Evolutionary conservation across 2,888 invertebrate genomes (phyloP), one percentile per base, ranked within the genome.

Genomic region (Hirudinaria manillensis): DNA sequence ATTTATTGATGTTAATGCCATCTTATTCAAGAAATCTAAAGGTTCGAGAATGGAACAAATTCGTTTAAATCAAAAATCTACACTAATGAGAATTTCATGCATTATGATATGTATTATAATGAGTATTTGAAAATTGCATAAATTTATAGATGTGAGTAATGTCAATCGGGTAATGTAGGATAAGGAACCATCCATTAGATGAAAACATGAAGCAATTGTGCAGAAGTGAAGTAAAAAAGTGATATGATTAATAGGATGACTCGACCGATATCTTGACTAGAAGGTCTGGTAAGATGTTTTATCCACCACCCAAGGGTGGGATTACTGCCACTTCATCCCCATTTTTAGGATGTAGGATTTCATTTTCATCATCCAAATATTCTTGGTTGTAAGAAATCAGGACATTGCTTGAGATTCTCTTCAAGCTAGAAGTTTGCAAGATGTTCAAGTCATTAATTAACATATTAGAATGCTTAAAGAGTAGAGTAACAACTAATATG

Each of bases 291-390:
- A 67, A 55, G 73, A 68, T 61, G 36, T 27, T 24, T 61, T 55
- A 92, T 81, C 96, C 96, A 81, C 95, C 95, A 86, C 95, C 95
- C 72, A 97, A 88, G 0, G 96, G 96, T 74, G 96, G 96, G 82
- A 97, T 95, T 21, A 96, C 89, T 78, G 95, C 96, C 78, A 96
- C 88, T 85, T 90, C 91, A 87, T 95, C 94, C 78, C 89, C 89
- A 36, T 89, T 87, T 56, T 87, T 88, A n/a, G 85, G 65, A 6
- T 70, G 72, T 51, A 83, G n/a, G 61, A 75, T 24, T n/a, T 61
- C 67, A 7, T 76, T 61, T 16, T 66, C 51, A 13, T 86, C 84
- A 45, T 88, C 86, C 78, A 91, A 88, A 80, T 93, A 93, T 79
- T 90, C 90, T 82, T 94, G 91, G 87, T 96, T 96, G 71, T 92